Conservation (phyloP, 1,140 invertebrate species). For the Pseudomyrmex concolor region DNA sequence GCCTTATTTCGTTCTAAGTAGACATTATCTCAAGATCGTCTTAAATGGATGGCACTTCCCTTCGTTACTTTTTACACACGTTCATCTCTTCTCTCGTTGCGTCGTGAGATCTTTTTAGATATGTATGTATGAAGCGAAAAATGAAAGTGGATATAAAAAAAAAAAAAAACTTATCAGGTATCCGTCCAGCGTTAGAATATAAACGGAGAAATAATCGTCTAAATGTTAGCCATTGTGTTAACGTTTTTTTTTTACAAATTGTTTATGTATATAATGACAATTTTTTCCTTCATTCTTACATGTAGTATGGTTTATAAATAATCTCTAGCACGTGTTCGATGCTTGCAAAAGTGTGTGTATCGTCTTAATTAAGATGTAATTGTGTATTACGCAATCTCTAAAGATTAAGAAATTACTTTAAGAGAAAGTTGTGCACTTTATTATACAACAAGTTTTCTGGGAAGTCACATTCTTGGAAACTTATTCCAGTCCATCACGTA, state of each 20-base stretch:
- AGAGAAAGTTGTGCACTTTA: neutral
- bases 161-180: constrained; percentile 78
- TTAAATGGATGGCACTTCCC: constrained; percentile 1
- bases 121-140: neutral
- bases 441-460: neutral
- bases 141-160: constrained; percentile 60
- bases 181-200: constrained; percentile 78
- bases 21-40: constrained; percentile 2
- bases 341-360: constrained; percentile 4
- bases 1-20: constrained; percentile 24
- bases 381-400: constrained; percentile 16
- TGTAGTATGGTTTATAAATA: constrained; percentile 7
- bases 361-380: constrained; percentile 6
- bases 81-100: neutral
- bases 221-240: neutral
- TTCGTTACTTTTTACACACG: neutral
- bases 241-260: neutral
- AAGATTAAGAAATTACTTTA: constrained; percentile 36
- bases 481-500: neutral
- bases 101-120: constrained; percentile 23
- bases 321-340: constrained; percentile 14
- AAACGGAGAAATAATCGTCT: constrained; percentile 39
- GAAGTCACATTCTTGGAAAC: neutral
- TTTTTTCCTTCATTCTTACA: constrained; percentile 17
- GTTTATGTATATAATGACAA: constrained; percentile 9